These are phyloP conservation scores for Epistrophe grossulariae DNA, from an alignment of 2,888 invertebrate species.

Conservation along the genomic window DNA sequence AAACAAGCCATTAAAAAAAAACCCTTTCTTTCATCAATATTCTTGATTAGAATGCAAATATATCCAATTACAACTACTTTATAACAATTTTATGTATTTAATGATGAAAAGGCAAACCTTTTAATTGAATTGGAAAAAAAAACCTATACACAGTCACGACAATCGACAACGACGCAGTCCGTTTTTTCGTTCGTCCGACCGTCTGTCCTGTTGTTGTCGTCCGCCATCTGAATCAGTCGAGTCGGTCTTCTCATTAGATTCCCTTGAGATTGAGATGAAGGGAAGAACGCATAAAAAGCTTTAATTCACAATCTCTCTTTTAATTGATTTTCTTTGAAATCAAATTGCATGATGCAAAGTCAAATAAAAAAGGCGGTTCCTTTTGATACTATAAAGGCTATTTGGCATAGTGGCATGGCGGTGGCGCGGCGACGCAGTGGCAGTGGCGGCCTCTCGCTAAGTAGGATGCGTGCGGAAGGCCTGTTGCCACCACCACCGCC, in stretches of 20 bases:
- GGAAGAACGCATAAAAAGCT: constrained; percentile 56
- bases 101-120: constrained; percentile 31
- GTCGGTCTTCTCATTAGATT: constrained; percentile 60
- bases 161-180: constrained; percentile 27
- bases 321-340: constrained; percentile 69
- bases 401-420: constrained; percentile 13
- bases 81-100: constrained; percentile 58
- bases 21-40: constrained; percentile 12
- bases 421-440: too few species aligned
- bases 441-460: constrained; percentile 1
- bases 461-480: constrained; percentile 46
- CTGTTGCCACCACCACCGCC: too few species aligned
- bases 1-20: constrained; percentile 29
- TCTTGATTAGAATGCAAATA: constrained; percentile 63
- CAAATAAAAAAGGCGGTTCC: constrained; percentile 43
- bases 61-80: constrained; percentile 60
- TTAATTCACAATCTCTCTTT: constrained; percentile 68
- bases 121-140: constrained; percentile 40
- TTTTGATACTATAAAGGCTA: constrained; percentile 40
- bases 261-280: constrained; percentile 13
- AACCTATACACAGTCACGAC: constrained; percentile 20
- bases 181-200: background rate
- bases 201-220: too few species aligned
- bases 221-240: background rate
- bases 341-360: constrained; percentile 43